Base-by-base conservation (phyloP, 2,797 vertebrate species). In the Salarias fasciatus region DNA sequence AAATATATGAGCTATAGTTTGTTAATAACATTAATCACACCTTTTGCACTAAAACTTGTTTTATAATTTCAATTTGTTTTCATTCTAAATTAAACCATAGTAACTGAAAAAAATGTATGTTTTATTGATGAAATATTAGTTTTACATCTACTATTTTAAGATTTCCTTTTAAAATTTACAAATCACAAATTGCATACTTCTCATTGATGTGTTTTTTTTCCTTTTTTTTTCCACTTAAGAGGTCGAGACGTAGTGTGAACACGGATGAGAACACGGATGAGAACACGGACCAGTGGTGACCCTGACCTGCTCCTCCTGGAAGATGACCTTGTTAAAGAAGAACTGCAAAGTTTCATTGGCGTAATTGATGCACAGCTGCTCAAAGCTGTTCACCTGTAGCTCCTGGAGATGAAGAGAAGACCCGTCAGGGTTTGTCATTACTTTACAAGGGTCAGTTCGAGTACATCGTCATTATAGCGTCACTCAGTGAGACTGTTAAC, bases 311-410 rank as follows among this genome's bases (percentile, higher is more conserved):
- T 98, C 96, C 74, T 97, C 95, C 87, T 95, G 95, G 88, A 98
- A 96, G 78, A 97, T 18, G 2, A 98, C 96, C 85, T 89, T 95
- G 83, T 95, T 95, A 88, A 96, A 98, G 86, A 95, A 96, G 86
- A 92, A 97, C 84, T 99, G 97, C 65, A 99, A 90, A 31, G 95
- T 96, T 86, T 99, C 97, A 0, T 98, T 99, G 52, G 97, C 94
- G 0, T 97, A 98, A 87, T 99, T 98, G 84, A 99, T 99, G 78
- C 97, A 99, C 11, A 99, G 91, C 84, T 99, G 97, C 84, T 99
- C 97, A 4, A 98, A 99, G 75, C 97, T 99, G 91, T 99, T 99
- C 84, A 98, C 94, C 73, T 73, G 92, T 74, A 99, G 93, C 77
- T 97, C 96, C 97, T 99, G 85, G 2, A 65, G 43, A 44, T 10